Evolutionary conservation across 2,888 invertebrate species (phyloP).

Genomic region (Ecdyonurus torrentis): DNA sequence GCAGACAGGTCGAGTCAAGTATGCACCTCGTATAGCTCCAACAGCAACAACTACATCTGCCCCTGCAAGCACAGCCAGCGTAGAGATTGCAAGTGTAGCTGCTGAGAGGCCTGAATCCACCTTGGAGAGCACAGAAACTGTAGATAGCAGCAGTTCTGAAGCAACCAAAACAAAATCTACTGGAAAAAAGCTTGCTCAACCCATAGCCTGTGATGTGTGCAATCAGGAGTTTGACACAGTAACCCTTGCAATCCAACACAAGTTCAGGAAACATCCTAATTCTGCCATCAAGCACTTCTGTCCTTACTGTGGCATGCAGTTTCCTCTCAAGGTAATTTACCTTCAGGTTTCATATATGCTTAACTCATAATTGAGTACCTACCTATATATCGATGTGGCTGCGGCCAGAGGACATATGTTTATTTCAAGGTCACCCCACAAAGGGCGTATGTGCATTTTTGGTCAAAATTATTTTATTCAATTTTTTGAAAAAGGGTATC

Average conservation of each 20-base stretch:
- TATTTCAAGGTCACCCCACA: too few species aligned
- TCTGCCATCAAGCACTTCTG: conserved; percentile 46
- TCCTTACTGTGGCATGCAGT: conserved; percentile 48
- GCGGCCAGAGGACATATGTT: too few species aligned
- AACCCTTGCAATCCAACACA: conserved; percentile 45
- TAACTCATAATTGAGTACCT: too few species aligned
- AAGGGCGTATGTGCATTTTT: too few species aligned
- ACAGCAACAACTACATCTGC: conserved; percentile 12
- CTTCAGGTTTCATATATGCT: too few species aligned
- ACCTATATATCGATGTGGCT: too few species aligned
- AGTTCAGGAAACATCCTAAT: conserved; percentile 44
- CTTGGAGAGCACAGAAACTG: conserved; percentile 12
- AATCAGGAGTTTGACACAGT: conserved; percentile 21
- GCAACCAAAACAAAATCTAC: background rate
- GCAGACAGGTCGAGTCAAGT: background rate
- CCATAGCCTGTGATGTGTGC: conserved; percentile 40
- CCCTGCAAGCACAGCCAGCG: conserved; percentile 4
- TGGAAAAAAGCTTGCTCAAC: conserved; percentile 1
- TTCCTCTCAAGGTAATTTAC: conserved; percentile 41
- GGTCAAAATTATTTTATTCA: too few species aligned
- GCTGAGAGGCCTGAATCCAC: conserved; percentile 17
- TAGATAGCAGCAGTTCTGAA: background rate
- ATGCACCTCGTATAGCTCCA: conserved; percentile 1
- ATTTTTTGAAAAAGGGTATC: too few species aligned
- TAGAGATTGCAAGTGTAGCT: background rate